These are phyloP conservation scores for Lymantria dispar DNA, from an alignment of 2,888 invertebrate genomes.

Conservation along the genomic window DNA sequence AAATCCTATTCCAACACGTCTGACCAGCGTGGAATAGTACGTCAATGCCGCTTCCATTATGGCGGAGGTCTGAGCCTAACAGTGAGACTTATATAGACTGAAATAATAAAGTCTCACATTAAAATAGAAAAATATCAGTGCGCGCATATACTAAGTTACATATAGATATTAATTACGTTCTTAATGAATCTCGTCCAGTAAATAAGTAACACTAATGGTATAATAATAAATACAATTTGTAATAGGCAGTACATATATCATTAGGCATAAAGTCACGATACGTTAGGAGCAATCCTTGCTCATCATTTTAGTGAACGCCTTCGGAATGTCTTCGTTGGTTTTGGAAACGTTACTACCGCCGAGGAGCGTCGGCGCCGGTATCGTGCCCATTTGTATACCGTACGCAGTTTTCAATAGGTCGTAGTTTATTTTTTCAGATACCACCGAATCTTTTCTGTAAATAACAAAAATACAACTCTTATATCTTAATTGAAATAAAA, in stretches of 20 bases:
- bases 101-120: no score
- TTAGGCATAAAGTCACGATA: slow-evolving; percentile 21
- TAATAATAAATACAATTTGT: slow-evolving; percentile 20
- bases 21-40: no score
- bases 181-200: slow-evolving; percentile 22
- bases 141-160: no score
- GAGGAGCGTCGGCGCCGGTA: slow-evolving; percentile 88
- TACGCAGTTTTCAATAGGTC: slow-evolving; percentile 91
- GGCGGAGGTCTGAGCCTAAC: no score
- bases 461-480: slow-evolving; percentile 1
- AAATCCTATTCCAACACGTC: no score
- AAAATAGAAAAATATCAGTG: no score
- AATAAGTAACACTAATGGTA: slow-evolving; percentile 40
- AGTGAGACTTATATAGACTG: no score
- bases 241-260: not conserved
- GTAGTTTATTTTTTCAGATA: slow-evolving; percentile 94
- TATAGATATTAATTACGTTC: no score
- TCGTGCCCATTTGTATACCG: slow-evolving; percentile 87
- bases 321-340: slow-evolving; percentile 93
- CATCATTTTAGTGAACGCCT: slow-evolving; percentile 85
- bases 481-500: no score
- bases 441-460: slow-evolving; percentile 92
- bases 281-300: slow-evolving; percentile 70
- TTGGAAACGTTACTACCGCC: slow-evolving; percentile 88
- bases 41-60: no score